A percentile compares a stretch with the other conserved stretches of the same genome.
These are phyloP conservation scores for Cylindroiulus punctatus DNA, from an alignment of 2,888 invertebrate species.

Conservation along the genomic window DNA sequence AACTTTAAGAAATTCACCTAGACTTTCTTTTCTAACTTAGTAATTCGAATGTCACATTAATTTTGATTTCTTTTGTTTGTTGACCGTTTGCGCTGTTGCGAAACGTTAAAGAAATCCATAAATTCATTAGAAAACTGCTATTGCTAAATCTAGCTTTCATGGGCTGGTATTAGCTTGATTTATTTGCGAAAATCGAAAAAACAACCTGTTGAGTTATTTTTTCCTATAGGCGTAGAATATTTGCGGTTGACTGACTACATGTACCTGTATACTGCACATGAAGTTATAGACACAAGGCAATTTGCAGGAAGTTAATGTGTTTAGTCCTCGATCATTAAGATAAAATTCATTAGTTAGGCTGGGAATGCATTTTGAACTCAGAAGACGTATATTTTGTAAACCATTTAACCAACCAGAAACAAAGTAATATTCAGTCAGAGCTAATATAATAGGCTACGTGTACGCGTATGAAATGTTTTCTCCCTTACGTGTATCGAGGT, in stretches of 20 bases:
- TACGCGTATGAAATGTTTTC: too few relatives aligned
- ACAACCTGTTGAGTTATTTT: not conserved
- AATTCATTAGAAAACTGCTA: not conserved
- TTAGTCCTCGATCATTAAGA: not conserved
- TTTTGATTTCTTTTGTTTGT: not conserved
- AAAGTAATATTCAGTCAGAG: too few relatives aligned
- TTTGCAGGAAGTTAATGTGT: not conserved
- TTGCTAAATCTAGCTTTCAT: conserved; percentile 4
- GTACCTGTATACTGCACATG: too few relatives aligned
- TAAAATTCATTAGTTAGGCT: not conserved
- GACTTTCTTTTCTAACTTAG: not conserved
- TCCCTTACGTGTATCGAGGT: too few relatives aligned
- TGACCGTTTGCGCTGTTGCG: not conserved
- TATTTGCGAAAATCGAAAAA: not conserved
- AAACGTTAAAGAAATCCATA: not conserved
- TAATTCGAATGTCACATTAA: not conserved
- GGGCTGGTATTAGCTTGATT: not conserved
- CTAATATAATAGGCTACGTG: too few relatives aligned
- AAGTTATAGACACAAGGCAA: too few relatives aligned
- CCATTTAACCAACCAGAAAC: too few relatives aligned
- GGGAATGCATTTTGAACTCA: too few relatives aligned
- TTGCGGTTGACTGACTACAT: not conserved
- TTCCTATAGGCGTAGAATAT: not conserved
- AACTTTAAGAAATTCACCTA: not conserved
- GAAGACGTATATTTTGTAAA: too few relatives aligned